Conservation (phyloP, 2,888 invertebrate species). For the Microctonus aethiopoides region DNA sequence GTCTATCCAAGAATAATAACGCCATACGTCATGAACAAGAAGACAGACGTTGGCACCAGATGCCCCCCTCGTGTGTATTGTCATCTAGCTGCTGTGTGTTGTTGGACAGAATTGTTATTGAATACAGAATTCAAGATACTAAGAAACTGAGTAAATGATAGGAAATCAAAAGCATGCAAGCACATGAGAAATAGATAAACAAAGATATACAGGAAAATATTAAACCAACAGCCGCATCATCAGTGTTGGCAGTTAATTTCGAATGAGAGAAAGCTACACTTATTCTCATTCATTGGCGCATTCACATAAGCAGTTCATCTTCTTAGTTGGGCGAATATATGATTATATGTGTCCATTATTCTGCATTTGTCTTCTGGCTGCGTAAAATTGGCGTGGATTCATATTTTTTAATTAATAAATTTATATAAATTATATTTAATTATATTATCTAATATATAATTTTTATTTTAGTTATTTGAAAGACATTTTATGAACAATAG, state of each 20-base stretch:
- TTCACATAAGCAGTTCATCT: constrained; percentile 13
- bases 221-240: constrained; percentile 1
- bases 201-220: not conserved
- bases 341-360: not conserved
- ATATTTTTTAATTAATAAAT: constrained; percentile 15
- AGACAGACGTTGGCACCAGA: not conserved
- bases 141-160: not conserved
- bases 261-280: not conserved
- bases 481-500: not conserved
- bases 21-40: not conserved
- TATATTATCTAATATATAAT: too few species aligned
- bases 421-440: constrained; percentile 7
- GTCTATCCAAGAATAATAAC: constrained; percentile 9
- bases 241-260: constrained; percentile 15
- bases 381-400: not conserved
- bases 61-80: not conserved
- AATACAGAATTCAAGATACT: not conserved
- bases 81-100: not conserved
- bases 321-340: not conserved
- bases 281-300: constrained; percentile 2
- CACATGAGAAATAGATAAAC: not conserved
- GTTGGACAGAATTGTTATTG: too few species aligned
- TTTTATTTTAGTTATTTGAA: too few species aligned
- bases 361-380: not conserved
- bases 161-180: not conserved